Percentiles rank a stretch among this genome's conserved stretches.
Conservation (phyloP, 2,888 invertebrate species). For the Gandaritis pyraliata region DNA sequence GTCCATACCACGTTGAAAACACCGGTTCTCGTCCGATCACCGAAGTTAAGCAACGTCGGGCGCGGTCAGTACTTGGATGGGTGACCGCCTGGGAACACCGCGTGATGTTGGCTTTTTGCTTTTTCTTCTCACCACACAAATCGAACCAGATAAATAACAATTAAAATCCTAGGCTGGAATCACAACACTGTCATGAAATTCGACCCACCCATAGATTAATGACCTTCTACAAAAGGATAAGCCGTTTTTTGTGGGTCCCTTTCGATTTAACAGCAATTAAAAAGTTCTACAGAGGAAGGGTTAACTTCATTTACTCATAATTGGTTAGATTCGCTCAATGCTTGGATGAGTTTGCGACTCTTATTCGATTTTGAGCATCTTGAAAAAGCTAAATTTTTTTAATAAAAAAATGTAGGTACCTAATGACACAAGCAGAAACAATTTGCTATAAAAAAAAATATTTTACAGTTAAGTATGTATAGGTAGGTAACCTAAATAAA, state of each 20-base stretch:
- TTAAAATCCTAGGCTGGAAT: conserved; percentile 29
- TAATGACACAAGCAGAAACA: too few species aligned
- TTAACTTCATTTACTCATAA: conserved; percentile 77
- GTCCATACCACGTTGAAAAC: conserved; percentile 46
- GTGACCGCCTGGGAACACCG: conserved; percentile 72
- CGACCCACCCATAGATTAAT: conserved; percentile 78
- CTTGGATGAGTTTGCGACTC: conserved; percentile 41
- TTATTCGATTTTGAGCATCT: conserved; percentile 25
- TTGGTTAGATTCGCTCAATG: conserved; percentile 59
- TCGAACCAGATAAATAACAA: conserved; percentile 29
- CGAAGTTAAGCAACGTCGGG: conserved; percentile 78
- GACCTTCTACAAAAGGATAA: conserved; percentile 65
- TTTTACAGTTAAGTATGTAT: too few species aligned
- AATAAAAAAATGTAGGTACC: not conserved
- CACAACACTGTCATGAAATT: conserved; percentile 59
- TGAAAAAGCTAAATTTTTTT: conserved; percentile 38
- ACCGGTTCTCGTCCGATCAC: conserved; percentile 78
- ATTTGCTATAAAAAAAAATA: too few species aligned
- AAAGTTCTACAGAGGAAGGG: conserved; percentile 75
- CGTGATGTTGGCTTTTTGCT: conserved; percentile 61
- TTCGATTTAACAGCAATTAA: conserved; percentile 83
- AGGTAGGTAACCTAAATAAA: too few species aligned
- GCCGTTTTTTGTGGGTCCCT: conserved; percentile 70
- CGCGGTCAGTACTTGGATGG: conserved; percentile 68
- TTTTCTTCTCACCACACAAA: not conserved